Evolutionary conservation across 2,113 vertebrate genomes (phyloP).

Genomic region (Tragelaphus imberbis): DNA sequence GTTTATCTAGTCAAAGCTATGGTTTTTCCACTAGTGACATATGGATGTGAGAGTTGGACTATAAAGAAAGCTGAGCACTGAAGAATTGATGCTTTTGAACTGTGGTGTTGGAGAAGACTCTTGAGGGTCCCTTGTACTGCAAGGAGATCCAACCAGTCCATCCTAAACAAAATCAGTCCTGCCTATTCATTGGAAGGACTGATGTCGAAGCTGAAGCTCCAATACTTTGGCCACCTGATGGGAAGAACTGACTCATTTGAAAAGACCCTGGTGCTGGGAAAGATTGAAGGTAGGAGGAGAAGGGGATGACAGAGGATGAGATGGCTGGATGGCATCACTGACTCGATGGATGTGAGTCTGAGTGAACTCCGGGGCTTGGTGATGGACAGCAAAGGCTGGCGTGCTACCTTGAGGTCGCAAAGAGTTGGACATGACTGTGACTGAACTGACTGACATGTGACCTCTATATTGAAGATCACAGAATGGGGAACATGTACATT

Average conservation of each 20-base stretch:
- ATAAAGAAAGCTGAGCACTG: neutral
- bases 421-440: neutral
- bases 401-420: neutral
- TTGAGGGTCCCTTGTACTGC: neutral
- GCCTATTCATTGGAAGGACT: neutral
- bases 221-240: neutral
- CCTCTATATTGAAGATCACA: neutral
- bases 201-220: neutral
- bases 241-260: neutral
- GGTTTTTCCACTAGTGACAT: neutral
- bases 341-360: neutral
- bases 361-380: neutral
- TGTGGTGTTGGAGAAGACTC: neutral
- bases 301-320: neutral
- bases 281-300: neutral
- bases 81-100: neutral
- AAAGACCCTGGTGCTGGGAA: neutral
- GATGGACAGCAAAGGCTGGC: neutral
- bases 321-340: neutral
- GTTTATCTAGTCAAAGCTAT: neutral
- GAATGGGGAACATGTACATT: neutral
- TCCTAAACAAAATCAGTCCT: neutral
- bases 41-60: neutral
- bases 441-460: neutral
- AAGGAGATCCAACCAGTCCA: neutral